Conservation (phyloP, 2,113 vertebrate species). For the Mormyrus iriodes region DNA sequence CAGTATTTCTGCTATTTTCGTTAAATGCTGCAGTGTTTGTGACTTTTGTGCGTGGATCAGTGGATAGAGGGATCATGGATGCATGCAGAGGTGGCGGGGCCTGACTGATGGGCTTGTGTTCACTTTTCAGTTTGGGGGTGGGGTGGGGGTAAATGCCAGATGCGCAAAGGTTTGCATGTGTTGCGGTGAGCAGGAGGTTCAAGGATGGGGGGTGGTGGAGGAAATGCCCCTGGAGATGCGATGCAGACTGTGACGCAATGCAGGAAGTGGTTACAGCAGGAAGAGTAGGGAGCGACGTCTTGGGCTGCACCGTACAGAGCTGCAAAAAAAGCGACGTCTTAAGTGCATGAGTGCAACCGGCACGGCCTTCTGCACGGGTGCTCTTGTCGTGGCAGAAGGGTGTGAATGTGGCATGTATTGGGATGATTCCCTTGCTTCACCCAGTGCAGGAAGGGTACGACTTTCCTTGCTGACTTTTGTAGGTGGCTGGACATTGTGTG, state of each 20-base stretch:
- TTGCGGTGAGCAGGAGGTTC: not conserved
- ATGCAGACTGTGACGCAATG: not conserved
- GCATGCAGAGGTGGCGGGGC: not conserved
- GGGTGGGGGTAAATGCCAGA: not conserved
- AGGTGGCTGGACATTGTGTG: not conserved
- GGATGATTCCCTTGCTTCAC: not conserved
- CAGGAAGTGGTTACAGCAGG: slow-evolving; percentile 32
- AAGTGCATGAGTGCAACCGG: not conserved
- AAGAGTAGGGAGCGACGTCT: slow-evolving; percentile 10
- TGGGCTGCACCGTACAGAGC: not conserved
- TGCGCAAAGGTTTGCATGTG: not conserved
- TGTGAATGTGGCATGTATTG: too few species aligned
- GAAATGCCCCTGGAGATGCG: not conserved
- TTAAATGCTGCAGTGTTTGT: not conserved
- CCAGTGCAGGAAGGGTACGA: not conserved
- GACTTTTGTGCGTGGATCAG: not conserved
- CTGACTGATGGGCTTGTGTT: not conserved
- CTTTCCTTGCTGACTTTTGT: not conserved
- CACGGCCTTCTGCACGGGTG: not conserved
- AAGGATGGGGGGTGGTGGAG: not conserved
- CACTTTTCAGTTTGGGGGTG: too few species aligned
- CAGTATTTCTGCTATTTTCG: not conserved
- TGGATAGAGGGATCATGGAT: not conserved
- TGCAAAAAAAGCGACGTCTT: not conserved
- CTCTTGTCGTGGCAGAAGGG: not conserved